A percentile compares a stretch with the other conserved stretches of the same genome.
Evolutionary conservation across 1,140 invertebrate species (phyloP).

Genomic region (Diabrotica virgifera): DNA sequence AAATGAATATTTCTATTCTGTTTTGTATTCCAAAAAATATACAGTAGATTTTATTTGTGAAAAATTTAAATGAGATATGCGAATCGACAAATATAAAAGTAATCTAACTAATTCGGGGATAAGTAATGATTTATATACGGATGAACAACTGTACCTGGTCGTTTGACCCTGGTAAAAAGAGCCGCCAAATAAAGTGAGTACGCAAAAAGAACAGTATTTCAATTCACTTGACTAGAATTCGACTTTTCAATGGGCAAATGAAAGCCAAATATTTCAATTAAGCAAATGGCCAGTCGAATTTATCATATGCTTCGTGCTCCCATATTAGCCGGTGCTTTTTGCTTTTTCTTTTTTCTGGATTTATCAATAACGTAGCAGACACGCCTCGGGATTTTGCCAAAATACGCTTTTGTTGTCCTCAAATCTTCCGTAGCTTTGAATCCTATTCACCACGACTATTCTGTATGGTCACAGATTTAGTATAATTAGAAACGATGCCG

Average conservation of each 20-base stretch:
- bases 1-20: too few relatives aligned
- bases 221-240: constrained; percentile 38
- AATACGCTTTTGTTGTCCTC: background rate
- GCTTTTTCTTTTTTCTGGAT: background rate
- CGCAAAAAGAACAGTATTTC: constrained; percentile 40
- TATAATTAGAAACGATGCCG: too few relatives aligned
- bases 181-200: constrained; percentile 24
- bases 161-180: constrained; percentile 6
- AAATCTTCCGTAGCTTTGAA: background rate
- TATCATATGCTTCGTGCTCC: constrained; percentile 24
- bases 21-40: too few relatives aligned
- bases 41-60: too few relatives aligned
- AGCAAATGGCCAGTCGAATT: constrained; percentile 44
- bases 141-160: background rate
- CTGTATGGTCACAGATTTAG: too few relatives aligned
- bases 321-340: constrained; percentile 11
- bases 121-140: background rate
- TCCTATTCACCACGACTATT: background rate
- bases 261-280: constrained; percentile 46
- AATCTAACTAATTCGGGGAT: background rate
- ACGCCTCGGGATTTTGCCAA: background rate
- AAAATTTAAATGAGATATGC: too few relatives aligned
- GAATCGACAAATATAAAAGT: background rate
- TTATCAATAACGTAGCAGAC: background rate
- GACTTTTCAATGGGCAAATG: constrained; percentile 42